Evolutionary conservation across 2,113 vertebrate genomes (phyloP).

Genomic region (Zosterops lateralis): DNA sequence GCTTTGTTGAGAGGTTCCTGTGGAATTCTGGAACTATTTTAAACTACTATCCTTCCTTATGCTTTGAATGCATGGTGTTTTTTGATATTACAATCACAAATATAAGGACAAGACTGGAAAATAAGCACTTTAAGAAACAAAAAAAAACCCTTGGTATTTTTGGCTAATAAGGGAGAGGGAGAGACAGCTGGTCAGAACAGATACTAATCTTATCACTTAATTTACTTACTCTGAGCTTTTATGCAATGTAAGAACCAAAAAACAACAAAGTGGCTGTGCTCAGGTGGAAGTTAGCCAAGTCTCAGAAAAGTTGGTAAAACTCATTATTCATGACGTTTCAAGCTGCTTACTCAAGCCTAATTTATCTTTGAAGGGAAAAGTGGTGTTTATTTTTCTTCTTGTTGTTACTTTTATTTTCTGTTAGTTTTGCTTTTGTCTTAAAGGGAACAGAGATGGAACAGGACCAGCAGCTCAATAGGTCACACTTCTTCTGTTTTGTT

Average conservation of each 20-base stretch:
- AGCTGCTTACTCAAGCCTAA: neutral
- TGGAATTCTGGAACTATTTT: conserved; percentile 6
- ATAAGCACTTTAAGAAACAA: neutral
- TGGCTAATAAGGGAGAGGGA: neutral
- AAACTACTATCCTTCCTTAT: neutral
- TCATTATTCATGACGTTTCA: neutral
- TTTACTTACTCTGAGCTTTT: conserved; percentile 8
- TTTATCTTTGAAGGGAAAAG: neutral
- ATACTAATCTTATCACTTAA: neutral
- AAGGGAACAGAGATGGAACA: neutral
- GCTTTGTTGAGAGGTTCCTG: neutral
- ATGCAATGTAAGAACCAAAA: neutral
- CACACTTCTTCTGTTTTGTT: neutral
- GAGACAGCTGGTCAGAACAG: neutral
- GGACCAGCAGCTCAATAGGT: neutral
- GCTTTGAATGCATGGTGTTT: neutral
- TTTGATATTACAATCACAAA: neutral
- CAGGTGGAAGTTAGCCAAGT: neutral
- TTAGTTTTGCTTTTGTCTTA: neutral
- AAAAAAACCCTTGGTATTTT: neutral
- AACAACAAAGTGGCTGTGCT: neutral
- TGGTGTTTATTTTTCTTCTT: neutral
- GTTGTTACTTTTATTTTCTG: neutral
- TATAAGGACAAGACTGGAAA: neutral
- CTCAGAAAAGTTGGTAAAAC: neutral